Conservation (phyloP, 2,113 vertebrate species). For the Cathartes aura region DNA sequence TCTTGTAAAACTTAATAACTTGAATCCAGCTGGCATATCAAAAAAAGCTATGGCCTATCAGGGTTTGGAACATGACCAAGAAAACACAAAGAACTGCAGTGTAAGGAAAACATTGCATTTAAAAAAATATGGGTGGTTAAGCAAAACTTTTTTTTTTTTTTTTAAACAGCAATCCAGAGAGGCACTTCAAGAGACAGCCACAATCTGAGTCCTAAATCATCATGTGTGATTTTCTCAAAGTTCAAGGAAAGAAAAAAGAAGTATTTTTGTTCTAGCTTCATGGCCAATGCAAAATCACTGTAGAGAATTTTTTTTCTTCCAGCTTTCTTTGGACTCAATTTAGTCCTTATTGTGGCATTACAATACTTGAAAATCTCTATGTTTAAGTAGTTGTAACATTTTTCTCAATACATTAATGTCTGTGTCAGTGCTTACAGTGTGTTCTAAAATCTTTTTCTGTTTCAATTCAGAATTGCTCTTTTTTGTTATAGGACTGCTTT, state of each 20-base stretch:
- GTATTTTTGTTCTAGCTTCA: background rate
- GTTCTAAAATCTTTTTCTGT: background rate
- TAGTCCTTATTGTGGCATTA: background rate
- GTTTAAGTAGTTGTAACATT: fast-evolving
- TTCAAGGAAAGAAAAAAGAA: background rate
- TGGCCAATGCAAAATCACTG: background rate
- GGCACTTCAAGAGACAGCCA: background rate
- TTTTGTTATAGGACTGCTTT: background rate
- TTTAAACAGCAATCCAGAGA: background rate
- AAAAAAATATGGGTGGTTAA: background rate
- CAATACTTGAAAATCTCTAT: background rate
- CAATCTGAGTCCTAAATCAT: background rate
- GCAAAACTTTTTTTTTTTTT: background rate
- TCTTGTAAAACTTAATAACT: constrained; percentile 10
- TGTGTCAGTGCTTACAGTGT: background rate
- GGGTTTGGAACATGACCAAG: background rate
- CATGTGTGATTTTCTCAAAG: background rate
- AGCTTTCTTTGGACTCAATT: background rate
- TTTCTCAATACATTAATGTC: background rate
- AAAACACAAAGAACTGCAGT: background rate
- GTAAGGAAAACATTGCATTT: background rate
- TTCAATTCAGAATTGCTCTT: background rate
- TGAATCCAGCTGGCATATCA: background rate
- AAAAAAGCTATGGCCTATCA: background rate
- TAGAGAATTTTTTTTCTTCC: background rate